phyloP scores from a whole-genome alignment of 2,888 invertebrate species.

The Stictocephala bisonia region DNA sequence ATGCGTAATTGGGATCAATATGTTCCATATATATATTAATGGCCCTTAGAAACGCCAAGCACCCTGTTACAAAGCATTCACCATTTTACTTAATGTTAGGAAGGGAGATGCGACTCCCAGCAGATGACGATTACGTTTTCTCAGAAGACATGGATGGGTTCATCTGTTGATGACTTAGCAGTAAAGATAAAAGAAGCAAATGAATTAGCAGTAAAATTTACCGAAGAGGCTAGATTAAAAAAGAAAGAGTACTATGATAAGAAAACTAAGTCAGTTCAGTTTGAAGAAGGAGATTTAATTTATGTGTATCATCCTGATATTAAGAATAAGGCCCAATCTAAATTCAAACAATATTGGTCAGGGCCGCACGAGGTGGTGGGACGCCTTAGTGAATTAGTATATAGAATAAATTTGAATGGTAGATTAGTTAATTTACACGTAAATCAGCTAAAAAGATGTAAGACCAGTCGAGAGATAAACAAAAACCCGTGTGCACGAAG shows the following conservation, averaged over 20 bases:
- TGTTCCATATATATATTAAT: conserved; percentile 57
- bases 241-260: neutral
- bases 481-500: no score
- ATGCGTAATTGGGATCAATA: conserved; percentile 61
- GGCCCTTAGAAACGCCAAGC: neutral
- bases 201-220: neutral
- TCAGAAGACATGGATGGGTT: neutral
- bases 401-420: neutral
- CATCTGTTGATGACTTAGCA: neutral
- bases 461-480: no score
- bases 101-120: neutral
- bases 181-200: neutral
- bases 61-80: neutral
- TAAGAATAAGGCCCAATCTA: neutral
- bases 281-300: neutral
- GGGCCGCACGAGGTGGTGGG: conserved; percentile 18
- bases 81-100: conserved; percentile 1
- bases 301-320: conserved; percentile 5
- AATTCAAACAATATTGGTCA: conserved; percentile 6
- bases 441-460: neutral
- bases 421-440: neutral
- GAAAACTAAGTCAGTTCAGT: neutral
- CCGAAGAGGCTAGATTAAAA: neutral
- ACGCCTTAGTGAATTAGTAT: neutral
- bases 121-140: neutral